A percentile compares a stretch with the other conserved stretches of the same genome.
Conservation (phyloP, 1,140 invertebrate genomes). For the Leucophenga varia region DNA sequence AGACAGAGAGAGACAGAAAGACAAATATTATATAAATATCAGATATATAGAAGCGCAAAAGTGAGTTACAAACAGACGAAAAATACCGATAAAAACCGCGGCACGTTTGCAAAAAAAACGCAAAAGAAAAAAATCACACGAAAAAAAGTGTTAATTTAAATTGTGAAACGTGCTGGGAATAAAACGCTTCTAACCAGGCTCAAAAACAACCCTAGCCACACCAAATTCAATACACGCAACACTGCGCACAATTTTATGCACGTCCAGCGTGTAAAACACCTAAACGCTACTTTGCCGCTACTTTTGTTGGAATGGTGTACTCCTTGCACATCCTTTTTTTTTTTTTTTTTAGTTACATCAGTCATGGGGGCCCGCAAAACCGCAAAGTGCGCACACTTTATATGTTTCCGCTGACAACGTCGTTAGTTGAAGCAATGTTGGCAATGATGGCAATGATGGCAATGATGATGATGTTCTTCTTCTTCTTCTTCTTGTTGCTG, state of each 20-base stretch:
- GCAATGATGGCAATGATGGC: neutral
- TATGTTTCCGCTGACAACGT: too few species aligned
- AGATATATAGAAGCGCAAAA: neutral
- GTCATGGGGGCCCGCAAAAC: too few species aligned
- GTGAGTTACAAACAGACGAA: constrained; percentile 23
- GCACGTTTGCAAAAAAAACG: constrained; percentile 43
- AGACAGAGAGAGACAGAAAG: neutral
- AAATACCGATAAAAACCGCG: constrained; percentile 36
- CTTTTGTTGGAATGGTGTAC: constrained; percentile 14
- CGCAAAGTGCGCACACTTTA: too few species aligned
- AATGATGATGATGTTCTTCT: constrained; percentile 9
- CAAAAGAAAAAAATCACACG: constrained; percentile 17
- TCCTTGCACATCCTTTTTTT: neutral
- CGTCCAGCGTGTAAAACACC: constrained; percentile 52
- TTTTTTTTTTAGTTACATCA: neutral
- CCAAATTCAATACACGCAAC: constrained; percentile 14
- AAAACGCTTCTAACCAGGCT: constrained; percentile 12
- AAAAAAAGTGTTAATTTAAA: constrained; percentile 52
- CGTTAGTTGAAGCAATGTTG: too few species aligned
- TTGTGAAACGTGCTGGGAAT: constrained; percentile 47
- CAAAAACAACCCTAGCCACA: constrained; percentile 12
- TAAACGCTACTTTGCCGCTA: constrained; percentile 26
- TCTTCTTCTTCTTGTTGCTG: constrained; percentile 10
- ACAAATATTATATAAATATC: neutral
- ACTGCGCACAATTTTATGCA: constrained; percentile 47